A percentile compares a stretch with the other conserved stretches of the same genome.
Evolutionary conservation across 2,888 invertebrate genomes (phyloP).

Genomic region (Oxystoma pomonae): DNA sequence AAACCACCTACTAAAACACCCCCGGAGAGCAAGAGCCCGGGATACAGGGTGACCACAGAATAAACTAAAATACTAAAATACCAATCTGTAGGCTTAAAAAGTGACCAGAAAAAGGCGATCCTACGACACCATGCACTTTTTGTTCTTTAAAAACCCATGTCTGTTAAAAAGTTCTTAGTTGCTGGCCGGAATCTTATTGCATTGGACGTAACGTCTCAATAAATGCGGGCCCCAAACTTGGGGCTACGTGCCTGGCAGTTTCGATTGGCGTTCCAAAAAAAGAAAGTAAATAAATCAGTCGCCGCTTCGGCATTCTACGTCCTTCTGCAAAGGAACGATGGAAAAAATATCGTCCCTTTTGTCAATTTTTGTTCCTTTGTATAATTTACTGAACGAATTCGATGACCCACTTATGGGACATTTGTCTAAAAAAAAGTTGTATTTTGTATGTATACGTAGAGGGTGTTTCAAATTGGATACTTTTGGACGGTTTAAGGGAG

Average conservation of each 20-base stretch:
- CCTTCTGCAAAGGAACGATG: background rate
- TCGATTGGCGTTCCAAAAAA: slow-evolving; percentile 1
- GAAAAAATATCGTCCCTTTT: background rate
- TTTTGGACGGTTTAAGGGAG: no score
- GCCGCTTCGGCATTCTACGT: background rate
- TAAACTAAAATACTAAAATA: no score
- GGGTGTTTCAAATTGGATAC: no score
- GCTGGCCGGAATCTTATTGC: background rate
- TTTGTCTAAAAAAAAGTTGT: background rate
- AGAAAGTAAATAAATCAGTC: background rate
- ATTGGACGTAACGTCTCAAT: slow-evolving; percentile 11
- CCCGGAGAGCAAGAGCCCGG: no score
- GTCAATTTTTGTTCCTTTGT: background rate
- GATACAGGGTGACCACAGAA: no score
- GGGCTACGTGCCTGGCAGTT: slow-evolving; percentile 9
- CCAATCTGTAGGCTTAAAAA: no score
- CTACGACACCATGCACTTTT: no score
- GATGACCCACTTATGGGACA: background rate
- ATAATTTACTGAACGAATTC: background rate
- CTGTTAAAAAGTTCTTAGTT: background rate
- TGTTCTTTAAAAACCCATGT: no score
- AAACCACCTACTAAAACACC: no score
- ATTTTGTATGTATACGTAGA: background rate
- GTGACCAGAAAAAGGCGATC: no score
- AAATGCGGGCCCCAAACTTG: slow-evolving; percentile 7